phyloP scores from a whole-genome alignment of 2,113 vertebrate species.

The Nesoenas mayeri region DNA sequence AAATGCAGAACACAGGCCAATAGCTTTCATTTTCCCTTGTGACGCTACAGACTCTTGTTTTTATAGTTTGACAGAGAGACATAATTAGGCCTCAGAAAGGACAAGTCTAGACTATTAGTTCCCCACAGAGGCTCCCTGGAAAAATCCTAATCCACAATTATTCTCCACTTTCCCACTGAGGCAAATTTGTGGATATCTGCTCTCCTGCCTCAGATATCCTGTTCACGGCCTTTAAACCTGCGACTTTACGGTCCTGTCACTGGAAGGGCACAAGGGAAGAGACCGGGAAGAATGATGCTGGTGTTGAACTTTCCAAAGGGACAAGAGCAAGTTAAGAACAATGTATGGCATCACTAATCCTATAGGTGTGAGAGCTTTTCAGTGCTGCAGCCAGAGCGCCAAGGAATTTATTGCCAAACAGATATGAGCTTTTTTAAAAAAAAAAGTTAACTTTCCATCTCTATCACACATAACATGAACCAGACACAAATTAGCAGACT shows the following conservation, averaged over 20 bases:
- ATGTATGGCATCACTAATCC: not conserved
- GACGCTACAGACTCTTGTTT: conserved; percentile 50
- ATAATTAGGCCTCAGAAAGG: conserved; percentile 71
- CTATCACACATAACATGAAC: not conserved
- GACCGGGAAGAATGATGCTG: not conserved
- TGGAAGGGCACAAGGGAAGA: not conserved
- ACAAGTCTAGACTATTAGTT: conserved; percentile 55
- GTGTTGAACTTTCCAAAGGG: not conserved
- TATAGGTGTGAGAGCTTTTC: not conserved
- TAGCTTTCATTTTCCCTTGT: conserved; percentile 63
- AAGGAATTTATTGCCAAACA: not conserved
- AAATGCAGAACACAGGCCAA: conserved; percentile 64
- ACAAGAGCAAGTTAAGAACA: not conserved
- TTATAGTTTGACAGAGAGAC: conserved; percentile 54
- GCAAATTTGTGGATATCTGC: not conserved
- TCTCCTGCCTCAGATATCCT: not conserved
- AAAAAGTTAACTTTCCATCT: not conserved
- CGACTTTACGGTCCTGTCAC: not conserved
- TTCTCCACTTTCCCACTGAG: not conserved
- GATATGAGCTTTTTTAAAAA: not conserved
- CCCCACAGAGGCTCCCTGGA: conserved; percentile 40
- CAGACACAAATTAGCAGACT: not conserved
- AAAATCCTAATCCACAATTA: conserved; percentile 53
- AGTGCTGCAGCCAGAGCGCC: not conserved
- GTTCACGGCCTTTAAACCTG: not conserved